Conservation (phyloP, 2,113 vertebrate genomes). For the Mohoua ochrocephala region DNA sequence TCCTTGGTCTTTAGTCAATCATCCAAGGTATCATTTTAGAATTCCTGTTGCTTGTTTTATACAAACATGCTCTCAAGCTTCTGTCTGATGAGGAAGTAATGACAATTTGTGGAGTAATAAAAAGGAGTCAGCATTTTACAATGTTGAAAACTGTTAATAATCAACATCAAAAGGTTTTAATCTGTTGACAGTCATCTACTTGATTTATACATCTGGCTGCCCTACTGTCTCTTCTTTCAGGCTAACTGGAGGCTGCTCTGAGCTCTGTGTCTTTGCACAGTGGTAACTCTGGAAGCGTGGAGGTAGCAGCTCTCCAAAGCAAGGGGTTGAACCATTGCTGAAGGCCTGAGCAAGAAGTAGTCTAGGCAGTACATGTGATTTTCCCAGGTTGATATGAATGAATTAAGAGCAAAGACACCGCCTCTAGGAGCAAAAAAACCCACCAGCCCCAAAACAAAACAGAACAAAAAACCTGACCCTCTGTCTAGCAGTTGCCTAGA, state of each 20-base stretch:
- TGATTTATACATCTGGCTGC: background rate
- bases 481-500: background rate
- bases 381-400: background rate
- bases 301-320: background rate
- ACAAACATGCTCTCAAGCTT: background rate
- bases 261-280: background rate
- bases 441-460: background rate
- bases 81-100: conserved; percentile 3
- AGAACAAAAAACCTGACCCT: background rate
- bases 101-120: conserved; percentile 11
- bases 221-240: background rate
- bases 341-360: background rate
- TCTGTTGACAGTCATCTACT: background rate
- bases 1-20: background rate
- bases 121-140: background rate
- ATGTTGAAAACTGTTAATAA: conserved; percentile 18
- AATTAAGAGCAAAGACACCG: background rate
- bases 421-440: background rate
- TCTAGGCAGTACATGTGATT: background rate
- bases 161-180: conserved; percentile 13
- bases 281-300: background rate
- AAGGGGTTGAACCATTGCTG: background rate
- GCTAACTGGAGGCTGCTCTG: background rate
- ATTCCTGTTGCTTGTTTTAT: background rate
- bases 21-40: background rate